phyloP scores from a whole-genome alignment of 2,888 invertebrate genomes.

The Hermaeophaga mercurialis region DNA sequence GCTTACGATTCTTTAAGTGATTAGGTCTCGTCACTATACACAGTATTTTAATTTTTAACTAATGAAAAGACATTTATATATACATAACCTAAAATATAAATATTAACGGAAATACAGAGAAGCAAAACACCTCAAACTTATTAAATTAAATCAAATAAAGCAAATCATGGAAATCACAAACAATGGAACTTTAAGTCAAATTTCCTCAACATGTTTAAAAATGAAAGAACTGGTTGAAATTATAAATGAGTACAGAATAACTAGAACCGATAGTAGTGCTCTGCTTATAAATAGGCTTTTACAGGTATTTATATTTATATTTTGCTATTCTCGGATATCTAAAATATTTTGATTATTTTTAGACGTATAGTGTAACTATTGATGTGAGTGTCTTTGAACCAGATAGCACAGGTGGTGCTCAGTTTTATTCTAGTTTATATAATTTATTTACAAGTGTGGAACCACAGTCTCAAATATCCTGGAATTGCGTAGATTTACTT shows the following conservation, averaged over 20 bases:
- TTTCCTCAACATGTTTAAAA: constrained; percentile 22
- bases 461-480: constrained; percentile 64
- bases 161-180: constrained; percentile 27
- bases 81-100: neutral
- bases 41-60: neutral
- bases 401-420: constrained; percentile 65
- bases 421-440: constrained; percentile 71
- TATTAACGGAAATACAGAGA: constrained; percentile 3
- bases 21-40: neutral
- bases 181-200: constrained; percentile 20
- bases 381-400: constrained; percentile 72
- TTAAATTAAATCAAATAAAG: too few relatives aligned
- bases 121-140: too few relatives aligned
- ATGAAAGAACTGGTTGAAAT: constrained; percentile 31
- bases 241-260: constrained; percentile 41
- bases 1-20: constrained; percentile 1
- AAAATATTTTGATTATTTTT: constrained; percentile 42
- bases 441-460: constrained; percentile 66
- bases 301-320: constrained; percentile 37
- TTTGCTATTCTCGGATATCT: neutral
- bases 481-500: constrained; percentile 71
- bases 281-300: constrained; percentile 42
- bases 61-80: neutral
- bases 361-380: constrained; percentile 68
- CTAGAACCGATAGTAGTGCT: constrained; percentile 38